Evolutionary conservation across 2,113 vertebrate species (phyloP), one percentile per base, ranked within the genome.

Genomic region (Sterna hirundo): DNA sequence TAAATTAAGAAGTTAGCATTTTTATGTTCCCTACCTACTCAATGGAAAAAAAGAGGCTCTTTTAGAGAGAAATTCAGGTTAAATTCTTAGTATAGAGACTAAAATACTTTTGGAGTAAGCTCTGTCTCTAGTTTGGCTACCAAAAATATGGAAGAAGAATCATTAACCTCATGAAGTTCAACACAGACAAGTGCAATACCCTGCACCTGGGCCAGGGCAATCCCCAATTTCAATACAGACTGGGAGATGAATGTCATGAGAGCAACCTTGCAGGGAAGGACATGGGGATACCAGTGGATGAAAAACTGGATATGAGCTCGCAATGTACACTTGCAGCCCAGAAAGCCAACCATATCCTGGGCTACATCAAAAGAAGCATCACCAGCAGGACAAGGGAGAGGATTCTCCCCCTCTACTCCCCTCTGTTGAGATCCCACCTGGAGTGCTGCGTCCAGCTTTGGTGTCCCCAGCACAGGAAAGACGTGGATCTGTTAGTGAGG

Each of bases 381-480:
- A 3, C 19, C 25, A 51, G 15, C 21, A 61, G 55, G 21, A 38
- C 0, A 0, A 70, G 2, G 5, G 14, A 70, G 27, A 32, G 16
- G 29, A 79, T 47, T 86, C 13, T 66, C 1, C 9, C 32, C 22
- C 6, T 79, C 55, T 75, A 1, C 4, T 16, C 13, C 0, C 0
- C 9, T 47, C 26, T 52, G 1, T 5, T n/a, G 40, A 61, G 15
- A 62, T 2, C 3, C 6, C 4, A 27, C 3, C 9, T 38, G 26
- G 6, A 70, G 14, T 10, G 9, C 7, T 36, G 8, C 2, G 0
- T 46, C 5, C 22, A 66, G 16, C 6, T 86, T 34, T 62, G 17
- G 14, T 4, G 15, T 19, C 7, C 5, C 4, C 30, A 52, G 12
- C 16, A 46, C 2, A 91, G 27, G 29, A 61, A 44, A 19, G 26